Percentiles rank a stretch among this genome's conserved stretches.
Evolutionary conservation across 1,140 invertebrate genomes (phyloP).

Genomic region (Marisa cornuarietis): DNA sequence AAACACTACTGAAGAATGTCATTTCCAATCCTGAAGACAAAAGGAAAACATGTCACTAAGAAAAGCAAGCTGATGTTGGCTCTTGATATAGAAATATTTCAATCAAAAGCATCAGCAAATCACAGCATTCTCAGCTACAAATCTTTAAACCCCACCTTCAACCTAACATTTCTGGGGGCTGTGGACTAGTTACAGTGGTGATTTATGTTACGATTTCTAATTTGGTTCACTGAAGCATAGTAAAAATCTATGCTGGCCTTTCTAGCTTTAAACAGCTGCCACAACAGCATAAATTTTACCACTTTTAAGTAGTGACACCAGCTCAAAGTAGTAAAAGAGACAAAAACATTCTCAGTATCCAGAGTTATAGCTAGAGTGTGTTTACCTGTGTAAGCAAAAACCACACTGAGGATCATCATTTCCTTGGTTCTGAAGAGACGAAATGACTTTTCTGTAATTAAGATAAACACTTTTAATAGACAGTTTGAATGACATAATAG

Average conservation of each 20-base stretch:
- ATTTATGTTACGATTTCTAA: no score
- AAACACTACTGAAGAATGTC: slow-evolving; percentile 95
- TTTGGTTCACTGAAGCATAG: no score
- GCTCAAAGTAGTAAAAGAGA: no score
- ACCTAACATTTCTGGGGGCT: no score
- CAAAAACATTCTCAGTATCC: no score
- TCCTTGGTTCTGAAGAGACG: slow-evolving; percentile 80
- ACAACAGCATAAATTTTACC: no score
- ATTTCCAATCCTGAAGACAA: slow-evolving; percentile 81
- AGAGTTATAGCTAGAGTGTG: background rate
- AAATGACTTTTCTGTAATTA: slow-evolving; percentile 73
- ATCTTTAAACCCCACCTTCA: no score
- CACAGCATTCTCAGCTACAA: no score
- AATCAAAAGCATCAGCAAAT: background rate
- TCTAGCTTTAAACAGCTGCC: no score
- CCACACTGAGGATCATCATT: slow-evolving; percentile 85
- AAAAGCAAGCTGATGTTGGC: background rate
- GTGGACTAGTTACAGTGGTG: no score
- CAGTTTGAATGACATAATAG: background rate
- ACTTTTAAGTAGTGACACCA: no score
- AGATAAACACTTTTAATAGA: background rate
- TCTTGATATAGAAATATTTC: background rate
- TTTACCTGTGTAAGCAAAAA: slow-evolving; percentile 89
- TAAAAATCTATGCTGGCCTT: no score
- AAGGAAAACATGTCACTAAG: slow-evolving; percentile 23